Evolutionary conservation across 1,140 invertebrate genomes (phyloP), one percentile per base, ranked within the genome.

Genomic region (Bombyx mandarina): DNA sequence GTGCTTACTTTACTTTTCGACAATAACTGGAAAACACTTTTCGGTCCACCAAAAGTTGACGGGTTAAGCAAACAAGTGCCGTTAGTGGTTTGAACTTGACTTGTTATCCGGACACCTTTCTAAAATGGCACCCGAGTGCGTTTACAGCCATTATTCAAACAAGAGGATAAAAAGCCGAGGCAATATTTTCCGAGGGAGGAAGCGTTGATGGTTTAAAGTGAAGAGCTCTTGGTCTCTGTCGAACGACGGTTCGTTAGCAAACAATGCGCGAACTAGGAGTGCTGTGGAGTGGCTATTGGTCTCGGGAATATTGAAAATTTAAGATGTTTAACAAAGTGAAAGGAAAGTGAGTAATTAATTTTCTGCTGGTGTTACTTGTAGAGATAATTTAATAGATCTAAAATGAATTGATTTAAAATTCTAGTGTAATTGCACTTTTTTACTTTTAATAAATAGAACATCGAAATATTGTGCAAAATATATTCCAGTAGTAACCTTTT

Each of bases 111-210:
- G 82, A 77, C 79, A 86, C 80, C 83, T 82, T 78, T 72, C 73
- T 77, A 69, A 77, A 84, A 84, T 81, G 75, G 75, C 69, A 71
- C 72, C 67, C 67, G 65, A 79, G 81, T 82, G 82, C 79, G 69
- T 81, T 86, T 82, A 84, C 76, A 77, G 73, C 71, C 80, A 86
- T 86, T 85, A 86, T 86, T 84, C 83, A 85, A 86, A 85, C 80
- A 85, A 83, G 77, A 80, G 76, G 76, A 81, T 85, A 86, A 86
- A 86, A 86, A 85, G 80, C 77, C 75, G 69, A 65, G 77, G 77
- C 76, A 83, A 86, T 86, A 86, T 86, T 86, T 86, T 86, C 74
- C 69, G 73, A 82, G 78, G 77, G 69, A 79, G 65, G 76, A 72
- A 71, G 71, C 74, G 77, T 69, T 82, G 76, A 86, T 82, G 82